Evolutionary conservation across 2,797 vertebrate species (phyloP).

Genomic region (Lates japonicus): DNA sequence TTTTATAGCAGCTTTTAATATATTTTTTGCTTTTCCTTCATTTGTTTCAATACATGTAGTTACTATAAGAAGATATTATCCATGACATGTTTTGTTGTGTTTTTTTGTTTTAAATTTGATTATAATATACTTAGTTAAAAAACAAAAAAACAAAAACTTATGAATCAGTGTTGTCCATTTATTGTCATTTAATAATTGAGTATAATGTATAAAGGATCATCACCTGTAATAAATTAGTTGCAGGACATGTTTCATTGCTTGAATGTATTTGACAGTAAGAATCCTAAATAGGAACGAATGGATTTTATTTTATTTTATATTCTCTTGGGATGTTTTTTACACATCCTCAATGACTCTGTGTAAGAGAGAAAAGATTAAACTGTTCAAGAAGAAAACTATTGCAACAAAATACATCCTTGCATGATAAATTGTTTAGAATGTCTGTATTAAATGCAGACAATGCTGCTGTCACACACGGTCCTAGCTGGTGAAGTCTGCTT

Average conservation of each 20-base stretch:
- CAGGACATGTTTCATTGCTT: not conserved
- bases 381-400: not conserved
- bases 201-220: no score
- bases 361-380: not conserved
- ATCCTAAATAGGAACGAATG: not conserved
- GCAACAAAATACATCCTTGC: not conserved
- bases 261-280: not conserved
- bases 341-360: not conserved
- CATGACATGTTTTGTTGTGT: no score
- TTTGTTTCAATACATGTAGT: not conserved
- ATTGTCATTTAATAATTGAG: not conserved
- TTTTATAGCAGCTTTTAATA: constrained; percentile 1
- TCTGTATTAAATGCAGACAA: not conserved
- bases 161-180: not conserved
- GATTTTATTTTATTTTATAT: not conserved
- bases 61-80: not conserved
- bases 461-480: not conserved
- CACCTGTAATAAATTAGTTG: not conserved
- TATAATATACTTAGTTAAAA: no score
- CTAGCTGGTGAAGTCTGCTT: not conserved
- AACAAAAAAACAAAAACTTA: no score
- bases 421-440: constrained; percentile 1
- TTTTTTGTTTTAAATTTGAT: no score
- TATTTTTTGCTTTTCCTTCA: not conserved
- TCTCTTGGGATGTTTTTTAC: not conserved